Base-by-base conservation (phyloP, 2,888 invertebrate species). In the Nymphalis polychloros region DNA sequence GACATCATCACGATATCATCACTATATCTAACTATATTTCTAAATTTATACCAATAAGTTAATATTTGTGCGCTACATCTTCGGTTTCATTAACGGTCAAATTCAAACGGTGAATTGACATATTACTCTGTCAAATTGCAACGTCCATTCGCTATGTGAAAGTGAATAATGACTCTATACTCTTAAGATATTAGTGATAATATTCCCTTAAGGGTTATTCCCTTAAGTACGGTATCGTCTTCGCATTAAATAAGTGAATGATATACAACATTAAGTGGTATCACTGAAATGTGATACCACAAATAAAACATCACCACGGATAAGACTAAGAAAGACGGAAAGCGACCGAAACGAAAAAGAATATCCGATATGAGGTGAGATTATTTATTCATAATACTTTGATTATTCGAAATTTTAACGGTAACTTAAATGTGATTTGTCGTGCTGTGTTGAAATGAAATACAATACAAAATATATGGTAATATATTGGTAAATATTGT, bases 251-350 rank as follows among this genome's bases (percentile, higher is more conserved):
- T 13, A 20, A 23, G 49, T 35, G 41, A n/a, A 57, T 59, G 47
- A 35, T 63, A 69, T 59, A 50, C 67, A 68, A 27, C 63, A 27
- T 35, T 35, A 67, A 72, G 90, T 89, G 90, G 91, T 91, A 90
- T 91, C 91, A 92, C 90, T 83, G 83, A 74, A 71, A 85, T 88
- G 92, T 92, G 92, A 92, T 92, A 90, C 90, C 92, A 88, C 90
- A 72, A 73, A 72, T 64, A 73, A 86, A 73, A 75, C 73, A 63
- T 73, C 87, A 90, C 82, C 79, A 92, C 92, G 91, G 91, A 90
- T 67, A 85, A 83, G 70, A 76, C 73, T 68, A 87, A 80, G 83
- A 84, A 81, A 81, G 81, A 85, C 61, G 78, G 76, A 77, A 88
- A 87, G 87, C 90, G 90, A 77, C 76, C 80, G 46, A 90, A 87